A percentile compares a stretch with the other conserved stretches of the same genome.
phyloP scores from a whole-genome alignment of 2,888 invertebrate species.

The Megastigmus dorsalis region DNA sequence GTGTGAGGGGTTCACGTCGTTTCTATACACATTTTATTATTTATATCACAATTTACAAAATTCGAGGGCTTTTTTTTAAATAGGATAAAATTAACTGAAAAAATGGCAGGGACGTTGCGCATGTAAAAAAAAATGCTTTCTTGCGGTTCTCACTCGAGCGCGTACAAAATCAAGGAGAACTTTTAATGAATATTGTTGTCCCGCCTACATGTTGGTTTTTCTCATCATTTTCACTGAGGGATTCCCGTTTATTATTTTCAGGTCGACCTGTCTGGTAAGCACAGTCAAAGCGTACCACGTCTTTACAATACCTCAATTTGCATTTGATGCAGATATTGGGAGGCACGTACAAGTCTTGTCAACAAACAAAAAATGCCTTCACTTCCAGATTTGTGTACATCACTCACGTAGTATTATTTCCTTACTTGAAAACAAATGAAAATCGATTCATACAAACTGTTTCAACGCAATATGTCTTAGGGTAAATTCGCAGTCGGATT shows the following conservation, averaged over 20 bases:
- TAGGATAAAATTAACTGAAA: slow-evolving; percentile 57
- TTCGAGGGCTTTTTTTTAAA: slow-evolving; percentile 61
- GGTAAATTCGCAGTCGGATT: slow-evolving; percentile 54
- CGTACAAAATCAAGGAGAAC: slow-evolving; percentile 56
- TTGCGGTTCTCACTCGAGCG: slow-evolving; percentile 57
- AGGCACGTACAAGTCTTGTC: slow-evolving; percentile 50
- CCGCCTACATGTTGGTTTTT: slow-evolving; percentile 52
- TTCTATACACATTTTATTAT: slow-evolving; percentile 73
- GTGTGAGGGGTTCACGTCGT: slow-evolving; percentile 59
- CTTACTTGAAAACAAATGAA: slow-evolving; percentile 48
- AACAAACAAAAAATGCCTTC: slow-evolving; percentile 51
- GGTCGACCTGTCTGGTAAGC: slow-evolving; percentile 52
- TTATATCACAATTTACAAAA: slow-evolving; percentile 75
- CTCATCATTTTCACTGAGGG: slow-evolving; percentile 51
- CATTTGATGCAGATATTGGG: slow-evolving; percentile 42
- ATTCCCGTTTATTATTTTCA: slow-evolving; percentile 48
- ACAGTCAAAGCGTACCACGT: slow-evolving; percentile 53
- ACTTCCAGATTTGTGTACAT: slow-evolving; percentile 49
- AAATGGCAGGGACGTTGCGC: slow-evolving; percentile 54
- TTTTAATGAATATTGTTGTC: slow-evolving; percentile 53
- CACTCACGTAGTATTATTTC: slow-evolving; percentile 38
- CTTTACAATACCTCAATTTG: slow-evolving; percentile 44
- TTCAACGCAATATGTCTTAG: slow-evolving; percentile 50
- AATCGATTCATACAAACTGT: slow-evolving; percentile 44
- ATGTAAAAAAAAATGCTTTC: slow-evolving; percentile 54